Conservation (phyloP, 2,113 vertebrate species). For the Hipposideros armiger region DNA sequence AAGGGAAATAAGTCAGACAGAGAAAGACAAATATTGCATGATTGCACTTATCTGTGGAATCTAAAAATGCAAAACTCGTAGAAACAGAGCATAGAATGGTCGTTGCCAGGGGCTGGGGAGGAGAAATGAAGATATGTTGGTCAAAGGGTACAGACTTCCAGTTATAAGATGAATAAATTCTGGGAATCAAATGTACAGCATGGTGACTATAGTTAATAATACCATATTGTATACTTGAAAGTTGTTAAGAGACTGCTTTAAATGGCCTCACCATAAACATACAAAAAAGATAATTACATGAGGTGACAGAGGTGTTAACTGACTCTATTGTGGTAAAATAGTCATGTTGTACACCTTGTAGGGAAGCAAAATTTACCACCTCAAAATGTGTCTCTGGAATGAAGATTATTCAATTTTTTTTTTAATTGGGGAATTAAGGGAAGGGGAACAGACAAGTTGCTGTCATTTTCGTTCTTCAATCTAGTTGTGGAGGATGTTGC, state of each 20-base stretch:
- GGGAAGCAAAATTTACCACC: neutral
- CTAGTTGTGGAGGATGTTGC: no score
- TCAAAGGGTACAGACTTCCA: neutral
- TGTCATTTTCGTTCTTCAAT: no score
- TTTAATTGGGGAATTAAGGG: no score
- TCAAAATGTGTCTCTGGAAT: neutral
- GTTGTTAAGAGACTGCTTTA: neutral
- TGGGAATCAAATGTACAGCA: neutral
- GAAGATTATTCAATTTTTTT: no score
- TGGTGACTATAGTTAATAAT: neutral
- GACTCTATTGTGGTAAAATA: neutral
- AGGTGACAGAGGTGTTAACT: neutral
- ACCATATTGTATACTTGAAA: neutral
- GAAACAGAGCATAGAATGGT: neutral
- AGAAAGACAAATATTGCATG: neutral
- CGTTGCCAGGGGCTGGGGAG: neutral
- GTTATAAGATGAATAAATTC: neutral
- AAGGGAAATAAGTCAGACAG: neutral
- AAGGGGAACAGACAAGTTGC: no score
- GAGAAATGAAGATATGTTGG: neutral
- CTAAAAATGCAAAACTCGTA: neutral
- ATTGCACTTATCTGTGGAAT: neutral
- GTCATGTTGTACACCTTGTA: neutral
- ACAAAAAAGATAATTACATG: neutral
- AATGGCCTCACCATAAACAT: neutral